Evolutionary conservation across 2,113 vertebrate genomes (phyloP), one percentile per base, ranked within the genome.

Genomic region (Psephotus haematonotus): DNA sequence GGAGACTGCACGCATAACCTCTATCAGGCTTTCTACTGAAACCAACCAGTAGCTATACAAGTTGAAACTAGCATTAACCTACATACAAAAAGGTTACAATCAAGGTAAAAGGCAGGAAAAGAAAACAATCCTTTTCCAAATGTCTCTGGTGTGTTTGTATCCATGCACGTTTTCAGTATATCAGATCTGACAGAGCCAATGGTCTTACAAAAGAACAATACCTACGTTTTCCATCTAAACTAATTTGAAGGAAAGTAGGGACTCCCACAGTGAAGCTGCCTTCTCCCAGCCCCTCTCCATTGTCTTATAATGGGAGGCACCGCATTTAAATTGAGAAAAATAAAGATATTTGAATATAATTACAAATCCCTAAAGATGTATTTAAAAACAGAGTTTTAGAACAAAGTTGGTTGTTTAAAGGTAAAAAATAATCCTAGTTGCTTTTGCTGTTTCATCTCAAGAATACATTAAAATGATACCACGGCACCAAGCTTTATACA

Each of bases 251-350:
- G 39, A 29, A 86, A 10, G 20, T 0, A 52, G 29, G 24, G 27
- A 79, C 76, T 59, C 29, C n/a, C 37, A 49, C 8, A 86, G 62
- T 4, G 35, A 85, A 5, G 27, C 8, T 67, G 63, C 22, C 14
- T 18, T 63, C 49, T 86, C 43, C 23, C 37, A 75, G 23, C 1
- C 17, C 13, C 33, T 37, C n/a, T 59, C n/a, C 24, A 46, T 64
- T 19, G 17, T 37, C 37, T 74, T 20, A 53, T 70, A 88, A 86
- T 10, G 9, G 8, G 55, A 81, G 15, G 22, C 28, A 59, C 7
- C 55, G 37, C 41, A 63, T n/a, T 86, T 86, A 52, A 82, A 83
- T 67, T 47, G 41, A 90, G 50, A 49, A 87, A 90, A 90, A 52
- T 55, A 49, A 70, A 59, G 22, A 63, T 10, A 53, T 13, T 13